Evolutionary conservation across 2,888 invertebrate genomes (phyloP), one percentile per base, ranked within the genome.

Genomic region (Macropis europaea): DNA sequence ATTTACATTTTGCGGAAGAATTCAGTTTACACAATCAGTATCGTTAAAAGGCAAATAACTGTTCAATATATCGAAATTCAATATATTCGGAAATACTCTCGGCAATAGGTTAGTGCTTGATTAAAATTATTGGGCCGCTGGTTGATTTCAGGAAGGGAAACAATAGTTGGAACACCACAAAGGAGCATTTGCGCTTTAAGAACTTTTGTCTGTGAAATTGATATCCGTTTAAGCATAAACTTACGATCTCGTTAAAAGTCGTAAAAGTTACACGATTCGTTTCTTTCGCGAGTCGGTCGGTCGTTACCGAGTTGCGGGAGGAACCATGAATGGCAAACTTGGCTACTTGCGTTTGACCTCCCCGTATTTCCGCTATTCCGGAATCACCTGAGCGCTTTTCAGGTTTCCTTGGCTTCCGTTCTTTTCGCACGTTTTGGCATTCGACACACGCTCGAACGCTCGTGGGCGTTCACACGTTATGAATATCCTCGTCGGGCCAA

Each of bases 401-500:
- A 47, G 67, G 62, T 72, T 81, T 82, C 48, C 82, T 73, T 62
- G 73, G 73, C 77, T 74, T 80, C 74, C 73, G 77, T 77, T 79
- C 70, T 79, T 79, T 67, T 75, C 72, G 76, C 85, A 81, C 85
- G 81, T 83, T 76, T 74, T 75, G 76, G 69, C 76, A 82, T 77
- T 77, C 79, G 73, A 60, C 60, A 78, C 76, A 82, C 79, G 81
- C 84, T 83, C 78, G 82, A 83, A 74, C 81, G 78, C 75, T 76
- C 82, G 69, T 78, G 82, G 77, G 76, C 81, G 82, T 81, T 83
- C 83, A 81, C 83, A 84, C 82, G 83, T 84, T 82, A 81, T 79
- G 82, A 86, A 85, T 82, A 85, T 82, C 81, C 77, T 75, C 74
- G 74, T 75, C 69, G 76, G 79, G 70, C 77, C 81, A 79, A 79